A percentile compares a stretch with the other conserved stretches of the same genome.
These are phyloP conservation scores for Canis aureus DNA, from an alignment of 2,113 vertebrate species.

Conservation along the genomic window DNA sequence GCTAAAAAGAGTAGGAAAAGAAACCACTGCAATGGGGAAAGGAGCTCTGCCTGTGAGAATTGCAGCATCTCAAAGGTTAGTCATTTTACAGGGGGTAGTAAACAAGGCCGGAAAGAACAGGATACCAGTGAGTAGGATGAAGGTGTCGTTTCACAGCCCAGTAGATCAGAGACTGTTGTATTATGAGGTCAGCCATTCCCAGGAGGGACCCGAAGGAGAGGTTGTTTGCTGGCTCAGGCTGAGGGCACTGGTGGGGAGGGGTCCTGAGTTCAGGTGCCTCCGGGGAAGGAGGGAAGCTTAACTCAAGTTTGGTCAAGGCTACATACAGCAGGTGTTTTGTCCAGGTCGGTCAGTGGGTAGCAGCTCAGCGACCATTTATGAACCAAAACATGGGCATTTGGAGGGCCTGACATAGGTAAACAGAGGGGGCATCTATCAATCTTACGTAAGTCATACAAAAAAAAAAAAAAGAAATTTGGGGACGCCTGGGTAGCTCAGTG, in stretches of 20 bases:
- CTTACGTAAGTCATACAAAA: not conserved
- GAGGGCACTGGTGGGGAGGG: fast-evolving
- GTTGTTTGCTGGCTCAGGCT: not conserved
- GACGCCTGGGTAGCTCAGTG: too few species aligned
- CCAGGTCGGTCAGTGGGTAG: not conserved
- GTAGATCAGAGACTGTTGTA: not conserved
- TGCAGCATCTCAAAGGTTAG: not conserved
- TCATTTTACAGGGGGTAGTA: not conserved
- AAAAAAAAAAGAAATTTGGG: fast-evolving
- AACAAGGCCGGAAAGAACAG: not conserved
- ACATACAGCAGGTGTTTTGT: not conserved
- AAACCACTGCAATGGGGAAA: fast-evolving
- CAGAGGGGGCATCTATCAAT: not conserved
- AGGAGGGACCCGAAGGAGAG: not conserved
- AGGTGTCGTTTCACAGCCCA: fast-evolving
- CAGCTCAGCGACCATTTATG: not conserved
- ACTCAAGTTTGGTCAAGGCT: not conserved
- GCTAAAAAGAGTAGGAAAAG: not conserved
- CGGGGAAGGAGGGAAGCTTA: not conserved
- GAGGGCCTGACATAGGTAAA: not conserved
- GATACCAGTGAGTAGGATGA: too few species aligned
- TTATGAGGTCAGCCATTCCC: not conserved
- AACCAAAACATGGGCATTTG: not conserved
- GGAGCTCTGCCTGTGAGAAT: not conserved
- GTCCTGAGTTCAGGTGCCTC: not conserved